Evolutionary conservation across 2,888 invertebrate genomes (phyloP).

Genomic region (Hirudinaria manillensis): DNA sequence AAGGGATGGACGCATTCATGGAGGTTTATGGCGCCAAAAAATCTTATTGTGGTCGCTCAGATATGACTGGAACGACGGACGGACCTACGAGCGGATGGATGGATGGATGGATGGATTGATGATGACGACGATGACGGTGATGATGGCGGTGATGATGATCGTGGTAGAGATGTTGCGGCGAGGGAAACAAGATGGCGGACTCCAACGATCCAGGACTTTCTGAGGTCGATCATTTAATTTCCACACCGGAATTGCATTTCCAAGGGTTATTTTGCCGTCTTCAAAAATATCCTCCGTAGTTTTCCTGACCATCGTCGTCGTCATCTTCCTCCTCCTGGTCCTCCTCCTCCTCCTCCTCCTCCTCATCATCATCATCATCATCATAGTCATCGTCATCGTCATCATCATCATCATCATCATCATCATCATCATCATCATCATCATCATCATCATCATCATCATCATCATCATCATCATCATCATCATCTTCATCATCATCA

Average conservation of each 20-base stretch:
- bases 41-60: no score
- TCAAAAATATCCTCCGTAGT: background rate
- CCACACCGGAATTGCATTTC: background rate
- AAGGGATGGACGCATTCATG: no score
- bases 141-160: background rate
- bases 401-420: slow-evolving; percentile 24
- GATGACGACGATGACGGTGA: background rate
- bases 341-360: background rate
- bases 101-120: background rate
- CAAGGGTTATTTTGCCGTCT: background rate
- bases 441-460: slow-evolving; percentile 29
- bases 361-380: background rate
- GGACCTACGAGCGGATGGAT: no score
- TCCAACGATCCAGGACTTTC: background rate
- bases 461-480: slow-evolving; percentile 21
- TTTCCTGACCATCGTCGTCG: background rate
- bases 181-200: slow-evolving; percentile 1
- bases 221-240: background rate
- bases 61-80: no score
- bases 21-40: no score
- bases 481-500: slow-evolving; percentile 13
- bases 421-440: slow-evolving; percentile 22
- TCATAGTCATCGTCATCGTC: slow-evolving; percentile 14
- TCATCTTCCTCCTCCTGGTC: background rate
- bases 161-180: background rate